Conservation (phyloP, 2,888 invertebrate genomes). For the Argyresthia albistria region DNA sequence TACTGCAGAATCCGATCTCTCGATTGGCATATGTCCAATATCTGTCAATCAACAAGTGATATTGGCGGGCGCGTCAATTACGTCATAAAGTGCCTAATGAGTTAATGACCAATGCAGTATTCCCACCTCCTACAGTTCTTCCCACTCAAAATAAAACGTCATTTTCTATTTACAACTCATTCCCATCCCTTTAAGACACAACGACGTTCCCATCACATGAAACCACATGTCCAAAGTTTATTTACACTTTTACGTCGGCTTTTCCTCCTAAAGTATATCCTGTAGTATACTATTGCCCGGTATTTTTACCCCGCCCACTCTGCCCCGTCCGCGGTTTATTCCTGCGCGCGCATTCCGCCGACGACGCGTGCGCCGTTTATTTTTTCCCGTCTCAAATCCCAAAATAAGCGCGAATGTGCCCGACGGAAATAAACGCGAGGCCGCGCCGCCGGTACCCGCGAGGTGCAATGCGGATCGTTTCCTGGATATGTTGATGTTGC, state of each 20-base stretch:
- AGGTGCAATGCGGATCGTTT: too few relatives aligned
- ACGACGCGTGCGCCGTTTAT: constrained; percentile 26
- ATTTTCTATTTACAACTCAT: too few relatives aligned
- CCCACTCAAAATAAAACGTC: too few relatives aligned
- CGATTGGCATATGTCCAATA: constrained; percentile 1
- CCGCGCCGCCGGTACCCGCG: constrained; percentile 1
- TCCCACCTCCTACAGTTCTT: too few relatives aligned
- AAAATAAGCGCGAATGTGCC: constrained; percentile 37
- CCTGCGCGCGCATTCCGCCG: constrained; percentile 47
- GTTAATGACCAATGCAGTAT: too few relatives aligned
- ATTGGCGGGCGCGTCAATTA: background rate
- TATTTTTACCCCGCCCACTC: constrained; percentile 27
- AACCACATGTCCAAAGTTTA: too few relatives aligned
- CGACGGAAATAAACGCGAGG: constrained; percentile 10
- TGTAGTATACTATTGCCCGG: background rate
- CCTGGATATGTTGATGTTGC: too few relatives aligned
- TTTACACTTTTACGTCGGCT: too few relatives aligned
- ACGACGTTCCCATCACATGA: too few relatives aligned
- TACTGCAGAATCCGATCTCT: background rate
- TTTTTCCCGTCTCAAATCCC: constrained; percentile 41
- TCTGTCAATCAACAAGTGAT: background rate
- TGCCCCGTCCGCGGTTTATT: constrained; percentile 58
- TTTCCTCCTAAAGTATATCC: too few relatives aligned
- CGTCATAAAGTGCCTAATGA: background rate
- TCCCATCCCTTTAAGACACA: too few relatives aligned